Evolutionary conservation across 2,797 vertebrate species (phyloP).

Genomic region (Tamandua tetradactyla): DNA sequence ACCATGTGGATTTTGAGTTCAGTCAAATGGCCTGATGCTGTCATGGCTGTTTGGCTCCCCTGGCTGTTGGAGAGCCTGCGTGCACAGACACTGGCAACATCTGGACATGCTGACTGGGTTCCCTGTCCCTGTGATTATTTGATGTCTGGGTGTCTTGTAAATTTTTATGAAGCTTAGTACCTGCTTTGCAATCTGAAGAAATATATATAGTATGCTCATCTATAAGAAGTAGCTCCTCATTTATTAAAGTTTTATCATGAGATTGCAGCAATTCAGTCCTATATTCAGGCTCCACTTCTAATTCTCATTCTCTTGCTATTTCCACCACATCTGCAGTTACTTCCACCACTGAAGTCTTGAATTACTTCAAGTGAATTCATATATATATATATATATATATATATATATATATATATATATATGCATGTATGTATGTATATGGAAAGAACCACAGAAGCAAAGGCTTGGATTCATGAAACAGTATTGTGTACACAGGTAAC

Average conservation of each 20-base stretch:
- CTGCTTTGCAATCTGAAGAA: not conserved
- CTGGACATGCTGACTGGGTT: not conserved
- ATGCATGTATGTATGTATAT: too few species aligned
- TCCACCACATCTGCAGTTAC: too few species aligned
- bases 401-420: too few species aligned
- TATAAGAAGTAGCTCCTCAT: too few species aligned
- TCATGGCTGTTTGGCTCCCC: not conserved
- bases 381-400: too few species aligned
- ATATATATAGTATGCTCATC: too few species aligned
- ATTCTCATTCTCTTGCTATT: too few species aligned
- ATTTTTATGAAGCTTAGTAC: not conserved
- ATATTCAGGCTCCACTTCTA: too few species aligned
- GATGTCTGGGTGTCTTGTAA: constrained; percentile 5
- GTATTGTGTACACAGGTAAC: accelerated
- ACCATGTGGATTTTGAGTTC: not conserved
- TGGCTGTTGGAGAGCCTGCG: not conserved
- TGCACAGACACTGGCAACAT: not conserved
- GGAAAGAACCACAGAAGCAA: not conserved
- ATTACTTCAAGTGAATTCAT: too few species aligned
- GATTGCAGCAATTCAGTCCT: too few species aligned
- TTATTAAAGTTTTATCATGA: too few species aligned
- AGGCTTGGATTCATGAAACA: not conserved
- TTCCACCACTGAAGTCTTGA: too few species aligned
- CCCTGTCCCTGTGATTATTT: not conserved
- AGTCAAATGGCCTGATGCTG: not conserved